Conservation (phyloP, 2,888 invertebrate genomes). For the Rhagonycha lutea region DNA sequence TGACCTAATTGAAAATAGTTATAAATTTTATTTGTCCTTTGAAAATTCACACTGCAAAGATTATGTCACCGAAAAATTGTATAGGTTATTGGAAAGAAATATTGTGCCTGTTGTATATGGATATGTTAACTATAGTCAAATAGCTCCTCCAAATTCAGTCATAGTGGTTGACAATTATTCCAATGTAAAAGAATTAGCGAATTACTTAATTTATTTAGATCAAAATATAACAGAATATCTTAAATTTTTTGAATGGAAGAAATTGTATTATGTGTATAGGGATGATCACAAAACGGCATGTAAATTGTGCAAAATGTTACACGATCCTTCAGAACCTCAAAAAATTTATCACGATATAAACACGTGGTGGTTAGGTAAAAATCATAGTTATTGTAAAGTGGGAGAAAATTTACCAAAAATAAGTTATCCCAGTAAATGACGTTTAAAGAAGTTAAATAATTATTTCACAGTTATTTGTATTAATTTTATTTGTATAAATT, state of each 20-base stretch:
- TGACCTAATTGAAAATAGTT: conserved; percentile 58
- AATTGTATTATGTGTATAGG: conserved; percentile 38
- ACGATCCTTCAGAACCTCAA: conserved; percentile 33
- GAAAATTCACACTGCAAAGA: conserved; percentile 72
- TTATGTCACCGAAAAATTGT: conserved; percentile 68
- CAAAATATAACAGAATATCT: conserved; percentile 59
- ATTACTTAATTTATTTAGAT: conserved; percentile 58
- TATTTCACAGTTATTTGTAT: not conserved
- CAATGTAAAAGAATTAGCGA: conserved; percentile 56
- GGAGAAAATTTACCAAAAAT: conserved; percentile 10
- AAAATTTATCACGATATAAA: conserved; percentile 36
- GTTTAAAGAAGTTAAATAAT: not conserved
- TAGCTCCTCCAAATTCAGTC: conserved; percentile 58
- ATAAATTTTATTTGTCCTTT: conserved; percentile 73
- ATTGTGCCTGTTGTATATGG: conserved; percentile 71
- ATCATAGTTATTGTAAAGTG: conserved; percentile 8
- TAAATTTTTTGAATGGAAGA: conserved; percentile 63
- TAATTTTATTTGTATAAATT: too few relatives aligned
- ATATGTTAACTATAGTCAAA: conserved; percentile 62
- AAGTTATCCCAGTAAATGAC: not conserved
- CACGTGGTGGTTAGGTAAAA: conserved; percentile 37
- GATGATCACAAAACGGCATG: conserved; percentile 33
- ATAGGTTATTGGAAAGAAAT: conserved; percentile 60
- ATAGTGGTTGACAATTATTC: conserved; percentile 63
- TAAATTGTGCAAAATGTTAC: conserved; percentile 40